Base-by-base conservation (phyloP, 2,113 vertebrate species). In the Ictalurus furcatus region DNA sequence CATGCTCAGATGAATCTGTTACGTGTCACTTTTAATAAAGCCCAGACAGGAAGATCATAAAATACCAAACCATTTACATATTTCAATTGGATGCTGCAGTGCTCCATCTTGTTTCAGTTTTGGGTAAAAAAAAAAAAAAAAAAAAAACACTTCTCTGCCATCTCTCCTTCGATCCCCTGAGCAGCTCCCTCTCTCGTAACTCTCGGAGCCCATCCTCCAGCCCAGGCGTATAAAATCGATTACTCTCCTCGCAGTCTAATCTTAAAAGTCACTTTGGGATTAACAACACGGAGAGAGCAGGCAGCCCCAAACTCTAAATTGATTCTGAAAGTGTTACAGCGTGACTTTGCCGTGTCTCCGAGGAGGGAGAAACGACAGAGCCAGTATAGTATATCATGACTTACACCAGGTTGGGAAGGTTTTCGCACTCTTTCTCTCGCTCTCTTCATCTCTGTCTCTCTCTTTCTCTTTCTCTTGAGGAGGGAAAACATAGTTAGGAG, bases 261-360 rank as follows among this genome's bases (percentile, higher is more conserved):
- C 94, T 92, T 93, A 94, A 93, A 93, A 92, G 93, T 93, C 95
- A 94, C 93, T 93, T 90, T 93, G 93, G 94, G 94, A 94, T 94
- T 95, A 94, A 91, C 91, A 92, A 90, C 91, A 90, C 88, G 90
- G 91, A 93, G 90, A 84, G 82, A 56, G 59, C 58, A 65, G 81
- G 34, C 90, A 88, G 88, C 92, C 92, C 90, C 87, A 25, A 8
- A 92, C 91, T 93, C 93, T 91, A 95, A 94, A 95, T 93, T 93
- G 94, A 95, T 96, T 94, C 93, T 94, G 92, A 94, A 94, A 92
- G 78, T 84, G 85, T 17, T 87, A 61, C 86, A 37, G 86, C 80
- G 88, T 88, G 90, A 86, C 84, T 89, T 80, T 73, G 85, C 81
- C 52, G 37, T 21, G 71, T 89, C 85, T 87, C 81, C 25, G 37